Evolutionary conservation across 2,797 vertebrate species (phyloP).

Genomic region (Lepidocolaptes lacrymiger): DNA sequence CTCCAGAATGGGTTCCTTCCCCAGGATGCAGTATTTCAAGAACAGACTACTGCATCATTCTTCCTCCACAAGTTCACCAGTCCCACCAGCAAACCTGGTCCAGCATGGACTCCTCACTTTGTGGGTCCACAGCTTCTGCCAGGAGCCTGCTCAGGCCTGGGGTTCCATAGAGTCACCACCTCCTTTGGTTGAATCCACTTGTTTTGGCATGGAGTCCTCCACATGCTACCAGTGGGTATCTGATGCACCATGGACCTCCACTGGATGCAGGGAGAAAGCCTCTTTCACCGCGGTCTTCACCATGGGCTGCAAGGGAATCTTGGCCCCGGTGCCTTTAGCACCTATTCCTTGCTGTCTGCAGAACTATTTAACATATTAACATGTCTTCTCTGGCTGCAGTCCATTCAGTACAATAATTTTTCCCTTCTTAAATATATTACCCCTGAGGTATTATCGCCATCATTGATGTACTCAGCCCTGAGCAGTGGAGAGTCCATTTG

Average conservation of each 20-base stretch:
- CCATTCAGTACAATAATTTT: not conserved
- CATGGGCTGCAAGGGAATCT: not conserved
- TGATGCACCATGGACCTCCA: not conserved
- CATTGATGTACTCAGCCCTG: rapidly evolving
- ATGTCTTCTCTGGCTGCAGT: not conserved
- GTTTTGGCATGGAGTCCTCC: not conserved
- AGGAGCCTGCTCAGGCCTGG: not conserved
- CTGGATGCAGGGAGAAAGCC: not conserved
- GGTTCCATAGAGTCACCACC: too few relatives aligned
- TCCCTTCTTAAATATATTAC: not conserved
- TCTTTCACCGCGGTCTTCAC: not conserved
- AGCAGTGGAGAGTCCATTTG: not conserved
- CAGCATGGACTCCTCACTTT: rapidly evolving
- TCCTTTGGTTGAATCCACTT: not conserved
- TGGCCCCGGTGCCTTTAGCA: not conserved
- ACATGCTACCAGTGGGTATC: too few relatives aligned
- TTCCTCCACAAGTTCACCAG: not conserved
- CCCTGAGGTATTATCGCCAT: not conserved
- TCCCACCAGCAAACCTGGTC: not conserved
- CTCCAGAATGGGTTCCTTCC: not conserved
- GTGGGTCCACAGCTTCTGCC: not conserved
- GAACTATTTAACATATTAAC: not conserved
- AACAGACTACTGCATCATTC: not conserved
- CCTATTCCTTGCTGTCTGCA: not conserved
- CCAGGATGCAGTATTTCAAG: not conserved